Conservation (phyloP, 2,797 vertebrate species). For the Todus mexicanus region DNA sequence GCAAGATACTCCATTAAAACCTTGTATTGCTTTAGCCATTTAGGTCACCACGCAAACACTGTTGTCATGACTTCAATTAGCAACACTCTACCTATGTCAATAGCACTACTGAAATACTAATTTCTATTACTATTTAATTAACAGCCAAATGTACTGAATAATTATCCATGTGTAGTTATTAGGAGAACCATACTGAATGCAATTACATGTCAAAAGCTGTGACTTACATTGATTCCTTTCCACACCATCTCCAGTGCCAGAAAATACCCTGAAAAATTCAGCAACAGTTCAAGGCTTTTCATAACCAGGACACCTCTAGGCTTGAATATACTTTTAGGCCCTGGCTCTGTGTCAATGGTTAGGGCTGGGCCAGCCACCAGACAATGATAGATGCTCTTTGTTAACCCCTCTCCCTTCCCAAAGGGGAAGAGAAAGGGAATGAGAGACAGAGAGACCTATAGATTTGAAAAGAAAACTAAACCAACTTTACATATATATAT, state of each 20-base stretch:
- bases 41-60: neutral
- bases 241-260: neutral
- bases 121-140: constrained; percentile 6
- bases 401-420: too few relatives aligned
- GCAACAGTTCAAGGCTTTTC: neutral
- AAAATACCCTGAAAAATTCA: neutral
- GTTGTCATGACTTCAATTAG: neutral
- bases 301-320: neutral
- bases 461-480: too few relatives aligned
- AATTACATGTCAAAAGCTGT: neutral
- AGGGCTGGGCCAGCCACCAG: too few relatives aligned
- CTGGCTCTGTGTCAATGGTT: neutral
- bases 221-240: neutral
- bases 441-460: too few relatives aligned
- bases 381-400: too few relatives aligned
- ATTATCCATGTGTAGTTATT: neutral
- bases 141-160: neutral
- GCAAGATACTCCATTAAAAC: neutral
- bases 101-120: neutral
- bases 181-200: neutral
- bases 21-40: neutral
- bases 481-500: too few relatives aligned
- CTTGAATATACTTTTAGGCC: neutral
- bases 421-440: too few relatives aligned
- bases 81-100: neutral